Evolutionary conservation across 2,113 vertebrate species (phyloP).

Genomic region (Lichenostomus cassidix): DNA sequence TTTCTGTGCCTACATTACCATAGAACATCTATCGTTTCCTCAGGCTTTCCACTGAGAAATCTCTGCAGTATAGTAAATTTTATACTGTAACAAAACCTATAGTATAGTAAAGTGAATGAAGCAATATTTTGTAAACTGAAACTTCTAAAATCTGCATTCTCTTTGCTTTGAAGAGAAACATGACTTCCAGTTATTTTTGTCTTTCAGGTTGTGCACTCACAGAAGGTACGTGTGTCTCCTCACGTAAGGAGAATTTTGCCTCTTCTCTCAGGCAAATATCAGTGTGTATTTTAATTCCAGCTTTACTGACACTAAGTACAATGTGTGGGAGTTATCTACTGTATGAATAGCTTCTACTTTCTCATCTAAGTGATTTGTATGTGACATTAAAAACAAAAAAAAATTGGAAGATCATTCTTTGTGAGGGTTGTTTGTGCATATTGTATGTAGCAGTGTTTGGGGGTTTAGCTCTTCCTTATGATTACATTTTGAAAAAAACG

Average conservation of each 20-base stretch:
- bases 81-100: neutral
- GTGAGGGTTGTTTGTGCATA: no score
- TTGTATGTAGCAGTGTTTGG: no score
- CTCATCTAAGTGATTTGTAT: neutral
- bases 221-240: constrained; percentile 27
- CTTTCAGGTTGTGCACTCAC: constrained; percentile 45
- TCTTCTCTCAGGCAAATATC: neutral
- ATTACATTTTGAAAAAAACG: no score
- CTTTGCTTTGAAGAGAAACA: neutral
- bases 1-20: neutral
- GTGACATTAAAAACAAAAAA: neutral
- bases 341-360: neutral
- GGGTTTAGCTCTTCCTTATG: no score
- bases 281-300: neutral
- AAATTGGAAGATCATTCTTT: no score
- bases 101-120: neutral
- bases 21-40: neutral
- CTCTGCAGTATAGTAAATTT: neutral
- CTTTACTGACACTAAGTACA: neutral
- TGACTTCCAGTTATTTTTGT: constrained; percentile 9
- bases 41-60: neutral
- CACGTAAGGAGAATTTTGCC: neutral
- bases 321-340: neutral
- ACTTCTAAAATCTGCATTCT: neutral
- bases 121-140: neutral